These are phyloP conservation scores for Aulostomus chinensis DNA, from an alignment of 2,797 vertebrate species.

Conservation along the genomic window DNA sequence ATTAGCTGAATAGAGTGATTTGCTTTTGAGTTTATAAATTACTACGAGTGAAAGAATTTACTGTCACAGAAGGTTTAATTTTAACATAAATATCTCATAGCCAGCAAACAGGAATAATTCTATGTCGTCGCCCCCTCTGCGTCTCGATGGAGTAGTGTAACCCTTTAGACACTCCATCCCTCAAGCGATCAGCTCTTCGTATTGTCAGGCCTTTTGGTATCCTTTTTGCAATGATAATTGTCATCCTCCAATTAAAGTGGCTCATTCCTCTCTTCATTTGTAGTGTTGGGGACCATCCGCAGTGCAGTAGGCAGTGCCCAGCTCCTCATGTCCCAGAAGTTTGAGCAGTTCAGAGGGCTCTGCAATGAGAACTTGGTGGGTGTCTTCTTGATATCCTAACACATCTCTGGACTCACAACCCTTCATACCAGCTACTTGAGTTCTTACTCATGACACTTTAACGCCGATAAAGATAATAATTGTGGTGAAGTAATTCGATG, in stretches of 20 bases:
- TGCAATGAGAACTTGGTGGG: slow-evolving; percentile 99
- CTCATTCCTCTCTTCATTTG: slow-evolving; percentile 3
- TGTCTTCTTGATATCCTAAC: slow-evolving; percentile 29
- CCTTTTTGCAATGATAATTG: not conserved
- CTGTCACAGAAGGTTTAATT: slow-evolving; percentile 26
- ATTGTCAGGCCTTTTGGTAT: not conserved
- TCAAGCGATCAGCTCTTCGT: not conserved
- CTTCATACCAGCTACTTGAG: too few relatives aligned
- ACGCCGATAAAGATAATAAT: too few relatives aligned
- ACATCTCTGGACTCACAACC: too few relatives aligned
- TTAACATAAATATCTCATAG: slow-evolving; percentile 23
- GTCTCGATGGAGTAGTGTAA: not conserved
- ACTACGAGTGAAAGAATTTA: slow-evolving; percentile 11
- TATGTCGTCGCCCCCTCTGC: not conserved
- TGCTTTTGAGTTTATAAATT: slow-evolving; percentile 28
- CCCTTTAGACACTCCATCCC: not conserved
- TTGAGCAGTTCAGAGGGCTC: slow-evolving; percentile 97
- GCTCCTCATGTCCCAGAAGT: slow-evolving; percentile 96
- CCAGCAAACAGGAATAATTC: slow-evolving; percentile 11
- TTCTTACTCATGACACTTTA: too few relatives aligned
- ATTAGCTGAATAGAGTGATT: slow-evolving; percentile 26
- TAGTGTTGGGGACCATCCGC: slow-evolving; percentile 96
- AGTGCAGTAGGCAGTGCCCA: slow-evolving; percentile 97
- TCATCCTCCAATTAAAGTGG: slow-evolving; percentile 2
- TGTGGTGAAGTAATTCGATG: too few relatives aligned